A percentile compares a stretch with the other conserved stretches of the same genome.
These are phyloP conservation scores for Phenganax stokvisi DNA, from an alignment of 92 coral and sea anemone species.

Conservation along the genomic window DNA sequence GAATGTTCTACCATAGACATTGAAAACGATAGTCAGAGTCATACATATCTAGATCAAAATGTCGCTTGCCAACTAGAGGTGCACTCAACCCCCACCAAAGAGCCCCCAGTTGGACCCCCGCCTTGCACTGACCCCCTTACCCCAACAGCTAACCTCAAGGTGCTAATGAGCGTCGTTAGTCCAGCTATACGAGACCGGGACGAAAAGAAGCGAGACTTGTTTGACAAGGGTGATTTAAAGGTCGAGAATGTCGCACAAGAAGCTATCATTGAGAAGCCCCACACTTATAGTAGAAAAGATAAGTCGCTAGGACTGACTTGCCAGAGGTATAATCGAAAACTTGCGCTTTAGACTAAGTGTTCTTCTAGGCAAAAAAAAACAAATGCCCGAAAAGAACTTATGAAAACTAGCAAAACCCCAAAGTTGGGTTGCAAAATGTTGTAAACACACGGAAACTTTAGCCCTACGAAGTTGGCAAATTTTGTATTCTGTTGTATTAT, in stretches of 20 bases:
- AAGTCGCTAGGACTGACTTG: constrained; percentile 96
- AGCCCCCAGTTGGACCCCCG: constrained; percentile 13
- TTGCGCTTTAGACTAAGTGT: not conserved
- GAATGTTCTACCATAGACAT: constrained; percentile 25
- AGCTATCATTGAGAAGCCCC: constrained; percentile 29
- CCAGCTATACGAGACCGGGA: constrained; percentile 97
- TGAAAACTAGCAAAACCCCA: not conserved
- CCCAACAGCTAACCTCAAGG: constrained; percentile 94
- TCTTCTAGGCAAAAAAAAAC: constrained; percentile 7
- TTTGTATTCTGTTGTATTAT: too few species aligned
- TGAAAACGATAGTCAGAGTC: constrained; percentile 31
- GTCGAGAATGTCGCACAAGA: constrained; percentile 24
- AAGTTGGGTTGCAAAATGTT: too few species aligned
- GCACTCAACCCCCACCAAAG: constrained; percentile 83
- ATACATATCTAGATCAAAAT: not conserved
- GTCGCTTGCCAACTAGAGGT: constrained; percentile 25
- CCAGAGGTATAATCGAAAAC: constrained; percentile 62
- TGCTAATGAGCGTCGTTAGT: constrained; percentile 95
- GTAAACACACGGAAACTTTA: too few species aligned
- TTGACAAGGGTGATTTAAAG: constrained; percentile 49
- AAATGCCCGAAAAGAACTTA: not conserved
- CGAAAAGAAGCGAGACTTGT: constrained; percentile 80
- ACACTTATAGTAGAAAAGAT: constrained; percentile 72
- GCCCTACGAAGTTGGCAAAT: too few species aligned
- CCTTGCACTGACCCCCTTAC: constrained; percentile 73